phyloP scores from a whole-genome alignment of 2,113 vertebrate species.

The Protobothrops mucrosquamatus region DNA sequence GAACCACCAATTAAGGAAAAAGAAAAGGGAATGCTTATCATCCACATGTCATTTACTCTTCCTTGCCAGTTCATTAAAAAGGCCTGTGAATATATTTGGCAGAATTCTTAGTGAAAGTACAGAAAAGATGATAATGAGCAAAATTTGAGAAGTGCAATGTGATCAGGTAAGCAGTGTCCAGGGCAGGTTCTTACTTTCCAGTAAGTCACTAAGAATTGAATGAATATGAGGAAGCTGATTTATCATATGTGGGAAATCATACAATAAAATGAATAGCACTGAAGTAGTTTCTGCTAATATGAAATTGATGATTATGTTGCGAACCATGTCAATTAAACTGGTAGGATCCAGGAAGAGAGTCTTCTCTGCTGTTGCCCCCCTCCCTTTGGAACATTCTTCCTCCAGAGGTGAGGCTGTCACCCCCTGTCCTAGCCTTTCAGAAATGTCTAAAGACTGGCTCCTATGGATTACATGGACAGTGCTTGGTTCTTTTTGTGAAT shows the following conservation, averaged over 20 bases:
- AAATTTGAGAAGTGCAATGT: not conserved
- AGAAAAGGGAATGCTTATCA: not conserved
- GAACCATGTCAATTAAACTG: not conserved
- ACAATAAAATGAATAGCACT: not conserved
- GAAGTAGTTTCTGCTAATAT: not conserved
- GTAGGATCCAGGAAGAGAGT: not conserved
- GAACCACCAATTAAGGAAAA: not conserved
- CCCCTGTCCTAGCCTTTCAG: too few relatives aligned
- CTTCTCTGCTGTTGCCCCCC: not conserved
- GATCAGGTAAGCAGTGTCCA: not conserved
- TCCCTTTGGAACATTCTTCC: not conserved
- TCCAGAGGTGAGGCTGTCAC: too few relatives aligned
- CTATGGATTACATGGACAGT: not conserved
- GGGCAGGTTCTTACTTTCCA: not conserved
- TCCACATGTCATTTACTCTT: not conserved
- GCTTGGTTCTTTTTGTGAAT: not conserved
- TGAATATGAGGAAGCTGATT: not conserved
- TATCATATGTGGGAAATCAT: not conserved
- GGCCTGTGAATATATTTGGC: not conserved
- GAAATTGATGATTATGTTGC: not conserved
- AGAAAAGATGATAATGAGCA: not conserved
- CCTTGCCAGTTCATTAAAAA: not conserved
- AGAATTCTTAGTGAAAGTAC: not conserved
- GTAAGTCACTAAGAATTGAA: not conserved
- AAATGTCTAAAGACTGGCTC: not conserved